Evolutionary conservation across 2,113 vertebrate species (phyloP).

Genomic region (Varanus komodoensis): DNA sequence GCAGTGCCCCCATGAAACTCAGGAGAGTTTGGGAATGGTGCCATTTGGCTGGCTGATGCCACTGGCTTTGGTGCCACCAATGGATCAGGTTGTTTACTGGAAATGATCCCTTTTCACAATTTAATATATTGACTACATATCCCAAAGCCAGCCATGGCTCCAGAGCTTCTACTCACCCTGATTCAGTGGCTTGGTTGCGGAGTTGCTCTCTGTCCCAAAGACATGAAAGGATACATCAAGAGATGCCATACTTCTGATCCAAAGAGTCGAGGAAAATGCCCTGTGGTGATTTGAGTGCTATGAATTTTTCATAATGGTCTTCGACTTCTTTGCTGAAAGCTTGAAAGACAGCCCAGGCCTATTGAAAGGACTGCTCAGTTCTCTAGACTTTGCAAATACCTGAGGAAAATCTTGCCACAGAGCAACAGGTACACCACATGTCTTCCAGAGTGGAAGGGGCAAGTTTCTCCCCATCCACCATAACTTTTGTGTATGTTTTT

Average conservation of each 20-base stretch:
- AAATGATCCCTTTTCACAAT: background rate
- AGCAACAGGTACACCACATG: background rate
- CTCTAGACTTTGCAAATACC: background rate
- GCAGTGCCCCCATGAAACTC: background rate
- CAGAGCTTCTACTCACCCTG: background rate
- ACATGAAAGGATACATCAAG: background rate
- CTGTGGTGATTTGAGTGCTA: background rate
- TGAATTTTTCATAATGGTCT: slow-evolving; percentile 19
- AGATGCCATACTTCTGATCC: background rate
- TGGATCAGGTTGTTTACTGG: background rate
- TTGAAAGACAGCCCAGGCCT: slow-evolving; percentile 19
- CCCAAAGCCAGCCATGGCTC: background rate
- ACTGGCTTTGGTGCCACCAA: background rate
- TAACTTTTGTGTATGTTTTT: background rate
- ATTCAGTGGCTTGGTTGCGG: background rate
- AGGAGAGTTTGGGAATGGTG: background rate
- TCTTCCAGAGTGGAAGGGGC: background rate
- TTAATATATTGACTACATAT: background rate
- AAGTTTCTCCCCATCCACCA: background rate
- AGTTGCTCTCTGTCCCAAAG: slow-evolving; percentile 12
- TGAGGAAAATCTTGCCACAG: background rate
- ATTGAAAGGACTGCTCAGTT: background rate
- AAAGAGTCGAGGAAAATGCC: slow-evolving; percentile 10
- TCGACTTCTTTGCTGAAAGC: slow-evolving; percentile 20
- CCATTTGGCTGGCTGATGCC: background rate